Percentiles rank a stretch among this genome's conserved stretches.
Conservation (phyloP, 2,113 vertebrate genomes). For the Tor tambroides region DNA sequence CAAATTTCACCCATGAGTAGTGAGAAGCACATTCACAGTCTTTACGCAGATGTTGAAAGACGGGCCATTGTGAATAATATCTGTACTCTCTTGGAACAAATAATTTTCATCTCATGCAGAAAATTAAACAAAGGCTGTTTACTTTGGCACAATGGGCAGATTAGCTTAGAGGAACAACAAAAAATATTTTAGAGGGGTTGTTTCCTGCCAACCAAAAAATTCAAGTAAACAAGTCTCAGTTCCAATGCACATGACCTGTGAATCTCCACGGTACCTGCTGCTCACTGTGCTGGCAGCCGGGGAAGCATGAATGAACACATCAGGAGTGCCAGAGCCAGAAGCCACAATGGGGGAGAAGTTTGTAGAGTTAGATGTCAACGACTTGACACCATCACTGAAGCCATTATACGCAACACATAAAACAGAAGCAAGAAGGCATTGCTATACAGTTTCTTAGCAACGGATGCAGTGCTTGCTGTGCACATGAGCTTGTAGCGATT, state of each 20-base stretch:
- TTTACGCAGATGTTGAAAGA: conserved; percentile 43
- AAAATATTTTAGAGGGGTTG: conserved; percentile 14
- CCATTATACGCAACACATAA: conserved; percentile 49
- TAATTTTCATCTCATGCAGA: conserved; percentile 41
- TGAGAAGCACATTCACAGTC: conserved; percentile 30
- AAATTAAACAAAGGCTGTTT: conserved; percentile 53
- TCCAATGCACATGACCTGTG: conserved; percentile 8
- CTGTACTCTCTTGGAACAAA: conserved; percentile 30
- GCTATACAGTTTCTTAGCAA: conserved; percentile 63
- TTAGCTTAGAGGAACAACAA: background rate
- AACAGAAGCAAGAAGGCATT: conserved; percentile 29
- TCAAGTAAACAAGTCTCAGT: background rate
- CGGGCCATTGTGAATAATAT: conserved; percentile 40
- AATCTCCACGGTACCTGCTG: background rate
- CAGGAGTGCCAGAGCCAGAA: conserved; percentile 31
- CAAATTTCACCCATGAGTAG: conserved; percentile 39
- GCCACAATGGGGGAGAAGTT: conserved; percentile 34
- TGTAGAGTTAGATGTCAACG: conserved; percentile 50
- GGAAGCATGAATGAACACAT: conserved; percentile 40
- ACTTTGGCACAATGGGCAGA: conserved; percentile 35
- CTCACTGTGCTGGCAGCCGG: background rate
- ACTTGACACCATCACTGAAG: conserved; percentile 45
- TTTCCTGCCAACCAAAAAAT: background rate
- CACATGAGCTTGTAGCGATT: conserved; percentile 11
- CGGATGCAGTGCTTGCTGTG: conserved; percentile 22